Evolutionary conservation across 2,888 invertebrate genomes (phyloP).

Genomic region (Phania funesta): DNA sequence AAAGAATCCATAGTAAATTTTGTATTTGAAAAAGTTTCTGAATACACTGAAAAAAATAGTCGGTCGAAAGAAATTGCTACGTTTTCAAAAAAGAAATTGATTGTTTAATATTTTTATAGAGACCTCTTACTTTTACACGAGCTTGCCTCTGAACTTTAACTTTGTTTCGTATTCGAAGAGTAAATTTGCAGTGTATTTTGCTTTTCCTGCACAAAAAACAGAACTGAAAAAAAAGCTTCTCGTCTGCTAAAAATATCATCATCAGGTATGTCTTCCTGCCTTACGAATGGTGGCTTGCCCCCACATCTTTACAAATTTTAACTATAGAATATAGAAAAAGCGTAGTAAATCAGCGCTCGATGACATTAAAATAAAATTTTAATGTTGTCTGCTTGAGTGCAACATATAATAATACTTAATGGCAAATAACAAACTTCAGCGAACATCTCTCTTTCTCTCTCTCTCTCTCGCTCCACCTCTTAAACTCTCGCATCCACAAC

Average conservation of each 20-base stretch:
- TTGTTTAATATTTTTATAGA: too few species aligned
- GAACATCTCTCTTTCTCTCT: neutral
- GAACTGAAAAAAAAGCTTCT: constrained; percentile 30
- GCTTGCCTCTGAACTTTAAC: too few species aligned
- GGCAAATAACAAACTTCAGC: constrained; percentile 49
- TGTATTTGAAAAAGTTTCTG: constrained; percentile 13
- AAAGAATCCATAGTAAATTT: constrained; percentile 48
- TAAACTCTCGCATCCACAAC: constrained; percentile 11
- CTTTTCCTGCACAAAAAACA: neutral
- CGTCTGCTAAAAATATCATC: constrained; percentile 54
- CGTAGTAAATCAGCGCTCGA: constrained; percentile 79
- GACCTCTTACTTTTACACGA: too few species aligned
- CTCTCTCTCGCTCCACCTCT: neutral
- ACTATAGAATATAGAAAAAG: constrained; percentile 57
- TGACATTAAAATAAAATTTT: constrained; percentile 80
- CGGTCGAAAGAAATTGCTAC: neutral
- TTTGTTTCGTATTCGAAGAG: neutral
- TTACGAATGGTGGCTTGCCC: neutral
- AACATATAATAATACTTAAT: constrained; percentile 60
- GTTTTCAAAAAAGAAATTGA: too few species aligned
- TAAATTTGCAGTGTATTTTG: constrained; percentile 20
- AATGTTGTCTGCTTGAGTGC: constrained; percentile 71
- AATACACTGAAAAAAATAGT: constrained; percentile 16
- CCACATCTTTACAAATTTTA: constrained; percentile 3
- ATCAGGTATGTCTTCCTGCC: constrained; percentile 27